Conservation (phyloP, 2,888 invertebrate species). For the Drosophila prostipennis region DNA sequence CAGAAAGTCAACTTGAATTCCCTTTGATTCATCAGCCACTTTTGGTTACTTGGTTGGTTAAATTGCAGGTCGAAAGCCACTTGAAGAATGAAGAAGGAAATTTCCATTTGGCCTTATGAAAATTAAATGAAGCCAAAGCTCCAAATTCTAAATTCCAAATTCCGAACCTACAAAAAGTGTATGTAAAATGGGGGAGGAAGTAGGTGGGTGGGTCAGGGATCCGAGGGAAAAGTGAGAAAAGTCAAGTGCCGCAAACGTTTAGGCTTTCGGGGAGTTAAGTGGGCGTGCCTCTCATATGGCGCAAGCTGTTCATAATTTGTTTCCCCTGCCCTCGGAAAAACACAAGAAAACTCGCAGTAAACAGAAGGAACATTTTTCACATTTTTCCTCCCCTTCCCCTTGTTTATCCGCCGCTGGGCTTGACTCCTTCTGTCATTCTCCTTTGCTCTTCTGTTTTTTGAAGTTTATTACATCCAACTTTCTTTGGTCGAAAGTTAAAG, state of each 20-base stretch:
- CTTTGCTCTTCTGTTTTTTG: conserved; percentile 4
- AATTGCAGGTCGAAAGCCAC: conserved; percentile 49
- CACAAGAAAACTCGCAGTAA: conserved; percentile 5
- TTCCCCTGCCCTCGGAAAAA: neutral
- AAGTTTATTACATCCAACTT: conserved; percentile 34
- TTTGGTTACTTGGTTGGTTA: conserved; percentile 31
- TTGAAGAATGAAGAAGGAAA: conserved; percentile 57
- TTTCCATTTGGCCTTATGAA: conserved; percentile 74
- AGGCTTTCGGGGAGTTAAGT: conserved; percentile 33
- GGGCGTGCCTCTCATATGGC: conserved; percentile 37
- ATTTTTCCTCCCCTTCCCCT: neutral
- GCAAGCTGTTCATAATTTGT: conserved; percentile 57
- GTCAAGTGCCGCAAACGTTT: conserved; percentile 69
- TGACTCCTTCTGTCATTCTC: conserved; percentile 21
- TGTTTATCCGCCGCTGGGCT: conserved; percentile 37
- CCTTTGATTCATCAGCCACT: conserved; percentile 35
- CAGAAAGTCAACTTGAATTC: conserved; percentile 18
- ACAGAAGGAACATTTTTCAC: conserved; percentile 23
- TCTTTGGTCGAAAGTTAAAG: conserved; percentile 24
- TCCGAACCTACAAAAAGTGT: conserved; percentile 12
- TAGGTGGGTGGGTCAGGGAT: neutral
- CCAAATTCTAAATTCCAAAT: conserved; percentile 45
- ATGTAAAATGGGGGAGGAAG: neutral
- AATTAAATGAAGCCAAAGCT: conserved; percentile 67
- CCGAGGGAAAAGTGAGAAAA: conserved; percentile 34